Conservation (phyloP, 2,888 invertebrate species). For the Thalpophila matura region DNA sequence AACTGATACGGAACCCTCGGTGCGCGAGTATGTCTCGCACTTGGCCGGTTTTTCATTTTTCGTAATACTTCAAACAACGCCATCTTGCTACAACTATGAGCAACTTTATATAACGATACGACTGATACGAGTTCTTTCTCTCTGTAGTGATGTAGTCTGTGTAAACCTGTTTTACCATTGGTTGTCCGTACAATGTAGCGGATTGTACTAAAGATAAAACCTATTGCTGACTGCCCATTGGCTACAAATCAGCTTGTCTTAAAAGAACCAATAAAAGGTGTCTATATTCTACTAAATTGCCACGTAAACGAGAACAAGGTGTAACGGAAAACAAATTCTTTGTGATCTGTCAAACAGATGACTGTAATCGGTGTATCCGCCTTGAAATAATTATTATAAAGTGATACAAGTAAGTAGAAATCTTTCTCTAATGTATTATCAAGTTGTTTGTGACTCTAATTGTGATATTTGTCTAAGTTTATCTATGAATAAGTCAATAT, state of each 20-base stretch:
- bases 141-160: no score
- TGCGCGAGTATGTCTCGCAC: no score
- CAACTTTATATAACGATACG: slow-evolving; percentile 11
- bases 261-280: slow-evolving; percentile 30
- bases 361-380: slow-evolving; percentile 87
- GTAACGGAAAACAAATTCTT: slow-evolving; percentile 79
- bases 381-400: slow-evolving; percentile 77
- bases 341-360: slow-evolving; percentile 84
- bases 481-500: slow-evolving; percentile 41
- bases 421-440: slow-evolving; percentile 52
- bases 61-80: slow-evolving; percentile 33
- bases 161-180: slow-evolving; percentile 46
- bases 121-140: slow-evolving; percentile 37
- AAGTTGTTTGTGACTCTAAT: slow-evolving; percentile 35
- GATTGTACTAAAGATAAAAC: not conserved
- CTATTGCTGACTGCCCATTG: slow-evolving; percentile 35
- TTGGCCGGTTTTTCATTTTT: no score
- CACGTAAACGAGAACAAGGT: slow-evolving; percentile 73
- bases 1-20: no score
- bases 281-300: slow-evolving; percentile 40
- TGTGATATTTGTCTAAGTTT: slow-evolving; percentile 43
- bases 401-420: slow-evolving; percentile 80
- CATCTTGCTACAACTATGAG: slow-evolving; percentile 41
- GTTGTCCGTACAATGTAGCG: not conserved
- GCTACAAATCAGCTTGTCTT: accelerated